phyloP scores from a whole-genome alignment of 2,113 vertebrate species.

The Zapornia atra region DNA sequence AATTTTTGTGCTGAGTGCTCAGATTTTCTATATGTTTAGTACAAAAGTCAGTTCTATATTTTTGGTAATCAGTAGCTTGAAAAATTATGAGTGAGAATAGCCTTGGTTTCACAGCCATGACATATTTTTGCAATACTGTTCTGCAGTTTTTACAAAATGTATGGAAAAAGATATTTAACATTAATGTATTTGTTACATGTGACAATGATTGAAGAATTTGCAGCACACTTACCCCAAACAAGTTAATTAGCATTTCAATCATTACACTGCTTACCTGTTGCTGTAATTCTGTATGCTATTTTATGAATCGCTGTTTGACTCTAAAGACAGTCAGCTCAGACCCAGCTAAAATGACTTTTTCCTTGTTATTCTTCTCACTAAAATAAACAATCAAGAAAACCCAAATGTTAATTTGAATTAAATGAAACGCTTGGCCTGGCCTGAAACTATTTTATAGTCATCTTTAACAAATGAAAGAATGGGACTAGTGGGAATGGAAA shows the following conservation, averaged over 20 bases:
- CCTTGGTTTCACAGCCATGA: background rate
- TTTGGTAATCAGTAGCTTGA: background rate
- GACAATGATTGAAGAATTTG: background rate
- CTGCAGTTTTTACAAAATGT: background rate
- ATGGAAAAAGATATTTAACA: background rate
- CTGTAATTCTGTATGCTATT: background rate
- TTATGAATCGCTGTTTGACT: background rate
- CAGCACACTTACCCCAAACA: background rate
- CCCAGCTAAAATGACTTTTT: background rate
- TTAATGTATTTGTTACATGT: background rate
- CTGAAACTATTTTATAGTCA: background rate
- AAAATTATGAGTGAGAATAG: background rate
- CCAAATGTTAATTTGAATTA: background rate
- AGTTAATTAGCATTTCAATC: background rate
- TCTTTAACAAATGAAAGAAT: background rate
- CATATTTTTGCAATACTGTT: background rate
- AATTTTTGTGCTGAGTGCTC: background rate
- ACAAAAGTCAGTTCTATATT: background rate
- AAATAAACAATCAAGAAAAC: background rate
- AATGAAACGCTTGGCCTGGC: background rate
- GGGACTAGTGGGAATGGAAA: background rate
- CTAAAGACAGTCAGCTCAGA: background rate
- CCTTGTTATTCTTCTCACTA: background rate
- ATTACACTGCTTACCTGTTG: background rate
- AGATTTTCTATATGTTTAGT: background rate